Base-by-base conservation (phyloP, 2,797 vertebrate genomes). In the Neosilurus mollespiculum region DNA sequence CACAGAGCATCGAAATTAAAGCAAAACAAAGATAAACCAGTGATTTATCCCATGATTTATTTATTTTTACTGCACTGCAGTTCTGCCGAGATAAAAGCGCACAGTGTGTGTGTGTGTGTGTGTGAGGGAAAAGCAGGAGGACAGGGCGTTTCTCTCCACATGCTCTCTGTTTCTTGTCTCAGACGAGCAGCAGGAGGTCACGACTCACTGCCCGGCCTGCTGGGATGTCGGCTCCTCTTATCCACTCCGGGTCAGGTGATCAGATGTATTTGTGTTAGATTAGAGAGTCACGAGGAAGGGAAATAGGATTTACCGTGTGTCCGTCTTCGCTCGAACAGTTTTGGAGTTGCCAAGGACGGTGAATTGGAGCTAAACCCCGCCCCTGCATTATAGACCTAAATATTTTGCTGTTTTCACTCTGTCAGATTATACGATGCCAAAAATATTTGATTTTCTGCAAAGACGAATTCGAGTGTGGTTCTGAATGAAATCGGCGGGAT, bases 191-290 rank as follows among this genome's bases (percentile, higher is more conserved):
- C 67, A 12, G 51, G 59, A 51, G 69, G 78, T 73, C 75, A 26
- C 24, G 59, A 72, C 73, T 65, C 66, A 10, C 73, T 26, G 70
- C 70, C 58, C 61, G 49, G 58, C 80, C 81, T 85, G 75, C 64
- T 70, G 80, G 67, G 71, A 81, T 6, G 76, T 64, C 43, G 65
- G 67, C 78, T 79, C 80, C 12, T 14, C 80, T 93, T 93, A 94
- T 94, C 92, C 85, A 93, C 93, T 94, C 94, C 12, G 76, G 77
- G 89, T 94, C 94, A 95, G 86, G 81, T 95, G 93, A 94, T 87
- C 2, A 18, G 86, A 83, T 86, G 85, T 88, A 90, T 90, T 88
- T 83, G 87, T 89, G 91, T 88, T 91, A 90, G 94, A 95, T 95
- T 95, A 95, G 91, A 90, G 87, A 89, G 91, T 93, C 93, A 94